Evolutionary conservation across 2,888 invertebrate genomes (phyloP).

Genomic region (Liposcelis brunnea): DNA sequence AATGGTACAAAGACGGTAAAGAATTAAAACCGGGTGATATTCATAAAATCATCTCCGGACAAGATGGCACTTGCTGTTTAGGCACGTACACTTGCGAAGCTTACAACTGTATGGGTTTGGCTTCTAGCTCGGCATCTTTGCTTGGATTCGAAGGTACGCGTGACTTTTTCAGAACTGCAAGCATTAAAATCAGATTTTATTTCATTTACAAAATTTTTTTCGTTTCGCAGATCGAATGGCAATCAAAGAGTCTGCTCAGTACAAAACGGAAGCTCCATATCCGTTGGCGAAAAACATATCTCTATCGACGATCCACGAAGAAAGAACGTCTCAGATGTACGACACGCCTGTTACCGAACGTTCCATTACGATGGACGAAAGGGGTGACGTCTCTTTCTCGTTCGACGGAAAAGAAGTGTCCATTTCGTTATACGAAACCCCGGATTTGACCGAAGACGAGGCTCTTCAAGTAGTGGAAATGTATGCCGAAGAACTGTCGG

Average conservation of each 20-base stretch:
- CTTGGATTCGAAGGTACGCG: slow-evolving; percentile 69
- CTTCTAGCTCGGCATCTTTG: slow-evolving; percentile 73
- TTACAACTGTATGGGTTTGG: slow-evolving; percentile 77
- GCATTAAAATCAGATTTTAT: neutral
- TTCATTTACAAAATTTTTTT: too few species aligned
- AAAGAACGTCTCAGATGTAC: slow-evolving; percentile 72
- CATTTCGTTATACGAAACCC: slow-evolving; percentile 79
- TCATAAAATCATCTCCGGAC: slow-evolving; percentile 75
- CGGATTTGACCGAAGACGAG: slow-evolving; percentile 81
- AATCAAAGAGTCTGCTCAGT: neutral
- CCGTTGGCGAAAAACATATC: slow-evolving; percentile 58
- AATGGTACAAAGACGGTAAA: slow-evolving; percentile 84
- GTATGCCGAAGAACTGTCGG: slow-evolving; percentile 84
- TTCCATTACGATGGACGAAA: slow-evolving; percentile 56
- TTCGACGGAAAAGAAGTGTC: slow-evolving; percentile 86
- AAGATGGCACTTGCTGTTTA: slow-evolving; percentile 75
- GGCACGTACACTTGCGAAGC: slow-evolving; percentile 86
- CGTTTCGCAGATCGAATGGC: neutral
- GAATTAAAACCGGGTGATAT: slow-evolving; percentile 83
- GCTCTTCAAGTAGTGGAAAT: slow-evolving; percentile 83
- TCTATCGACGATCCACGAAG: slow-evolving; percentile 78
- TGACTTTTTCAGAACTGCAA: slow-evolving; percentile 6
- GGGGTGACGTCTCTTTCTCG: slow-evolving; percentile 74
- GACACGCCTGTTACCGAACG: slow-evolving; percentile 59
- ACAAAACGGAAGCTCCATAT: slow-evolving; percentile 9